Conservation (phyloP, 1,140 invertebrate species). For the Apolygus lucorum region DNA sequence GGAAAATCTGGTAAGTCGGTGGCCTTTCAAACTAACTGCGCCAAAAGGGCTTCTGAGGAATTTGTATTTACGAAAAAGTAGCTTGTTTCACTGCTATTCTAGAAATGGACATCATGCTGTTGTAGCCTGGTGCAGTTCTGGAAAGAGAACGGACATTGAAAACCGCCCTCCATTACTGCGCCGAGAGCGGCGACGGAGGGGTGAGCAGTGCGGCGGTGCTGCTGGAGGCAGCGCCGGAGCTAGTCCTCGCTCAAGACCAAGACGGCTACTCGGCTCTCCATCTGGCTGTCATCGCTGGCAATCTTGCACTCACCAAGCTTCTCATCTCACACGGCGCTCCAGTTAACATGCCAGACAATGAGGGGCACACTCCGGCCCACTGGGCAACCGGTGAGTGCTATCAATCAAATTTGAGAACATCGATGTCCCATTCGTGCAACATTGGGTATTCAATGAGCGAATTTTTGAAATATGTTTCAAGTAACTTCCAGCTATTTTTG, state of each 20-base stretch:
- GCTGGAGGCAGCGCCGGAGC: conserved; percentile 62
- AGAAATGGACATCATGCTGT: no score
- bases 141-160: conserved; percentile 73
- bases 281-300: conserved; percentile 84
- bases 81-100: no score
- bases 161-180: conserved; percentile 86
- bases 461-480: no score
- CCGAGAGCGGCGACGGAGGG: conserved; percentile 53
- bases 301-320: conserved; percentile 69
- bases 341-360: conserved; percentile 79
- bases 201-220: conserved; percentile 58
- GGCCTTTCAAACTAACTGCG: no score
- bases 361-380: conserved; percentile 92
- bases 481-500: no score
- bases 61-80: no score
- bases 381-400: conserved; percentile 83
- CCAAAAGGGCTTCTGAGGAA: no score
- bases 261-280: conserved; percentile 91
- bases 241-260: conserved; percentile 73
- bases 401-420: no score
- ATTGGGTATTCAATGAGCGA: no score
- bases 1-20: no score
- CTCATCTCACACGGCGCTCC: conserved; percentile 74
- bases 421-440: no score
- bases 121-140: conserved; percentile 50